Evolutionary conservation across 2,113 vertebrate genomes (phyloP), one percentile per base, ranked within the genome.

Genomic region (Piliocolobus tephrosceles): DNA sequence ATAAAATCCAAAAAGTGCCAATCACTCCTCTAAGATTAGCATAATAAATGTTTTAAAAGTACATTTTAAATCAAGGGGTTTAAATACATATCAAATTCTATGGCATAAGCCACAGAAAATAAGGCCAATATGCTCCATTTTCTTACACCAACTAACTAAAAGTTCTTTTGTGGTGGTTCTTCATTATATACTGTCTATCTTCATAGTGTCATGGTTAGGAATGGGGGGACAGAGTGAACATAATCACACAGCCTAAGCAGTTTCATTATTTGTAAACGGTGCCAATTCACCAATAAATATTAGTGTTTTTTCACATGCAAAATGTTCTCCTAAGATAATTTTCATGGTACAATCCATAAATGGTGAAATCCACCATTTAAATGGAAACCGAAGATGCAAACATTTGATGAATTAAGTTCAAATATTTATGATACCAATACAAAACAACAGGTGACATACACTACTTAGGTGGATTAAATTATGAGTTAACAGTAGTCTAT

Each of bases 1-100:
- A 57, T 61, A 4, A 66, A 93, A 43, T n/a, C 14, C 4, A n/a
- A 80, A 92, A 5, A 81, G 5, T 94, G 14, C 1, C 52, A 75
- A 68, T 12, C 6, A 22, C 2, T 47, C 25, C 68, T 90, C 22
- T 87, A 79, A 92, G 16, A 18, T 92, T 58, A 92, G 27, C 1
- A 50, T 75, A 90, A 80, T 23, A 96, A 16, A 17, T 70, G 76
- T 96, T 88, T 70, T 75, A 83, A 89, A 90, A 64, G 3, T 81
- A 94, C 96, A 92, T 75, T 94, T 80, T 43, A 95, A 47, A 94
- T 87, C 32, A 93, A 94, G n/a, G 17, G 8, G 1, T 88, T 88
- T 38, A 88, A 75, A 79, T 79, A 43, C 35, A 61, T 55, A 25
- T 80, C 52, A n/a, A 23, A 68, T 90, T 96, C 1, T 58, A 32